These are phyloP conservation scores for Notamacropus eugenii DNA, from an alignment of 2,797 vertebrate species.

Conservation along the genomic window DNA sequence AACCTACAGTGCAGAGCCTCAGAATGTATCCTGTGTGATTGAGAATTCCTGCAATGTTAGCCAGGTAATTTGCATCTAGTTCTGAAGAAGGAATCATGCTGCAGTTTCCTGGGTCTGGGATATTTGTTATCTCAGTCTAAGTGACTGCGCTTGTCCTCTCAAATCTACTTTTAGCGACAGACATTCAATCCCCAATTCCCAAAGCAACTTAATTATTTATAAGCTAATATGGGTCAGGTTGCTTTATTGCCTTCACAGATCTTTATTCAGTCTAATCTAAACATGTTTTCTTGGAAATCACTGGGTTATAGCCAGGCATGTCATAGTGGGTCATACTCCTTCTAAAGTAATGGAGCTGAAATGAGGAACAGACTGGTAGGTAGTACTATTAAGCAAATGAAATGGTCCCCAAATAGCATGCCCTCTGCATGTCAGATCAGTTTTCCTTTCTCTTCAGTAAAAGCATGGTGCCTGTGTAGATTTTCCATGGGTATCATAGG, in stretches of 20 bases:
- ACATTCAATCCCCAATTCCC: neutral
- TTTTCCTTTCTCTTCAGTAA: slow-evolving; percentile 13
- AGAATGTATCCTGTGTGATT: neutral
- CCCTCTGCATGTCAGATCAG: neutral
- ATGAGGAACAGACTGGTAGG: neutral
- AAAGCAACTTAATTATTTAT: neutral
- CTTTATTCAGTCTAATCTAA: slow-evolving; percentile 22
- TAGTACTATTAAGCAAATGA: slow-evolving; percentile 28
- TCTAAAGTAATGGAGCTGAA: slow-evolving; percentile 22
- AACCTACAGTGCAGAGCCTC: neutral
- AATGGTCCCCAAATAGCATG: neutral
- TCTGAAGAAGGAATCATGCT: neutral
- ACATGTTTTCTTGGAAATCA: slow-evolving; percentile 20
- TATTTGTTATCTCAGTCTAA: neutral
- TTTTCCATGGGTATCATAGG: neutral
- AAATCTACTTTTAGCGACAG: neutral
- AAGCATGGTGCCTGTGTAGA: neutral
- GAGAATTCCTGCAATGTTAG: neutral
- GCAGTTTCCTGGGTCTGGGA: neutral
- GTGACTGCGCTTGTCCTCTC: slow-evolving; percentile 1
- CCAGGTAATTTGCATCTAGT: neutral
- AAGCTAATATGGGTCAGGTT: neutral
- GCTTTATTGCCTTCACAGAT: neutral
- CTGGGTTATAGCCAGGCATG: neutral
- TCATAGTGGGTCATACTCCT: neutral